Conservation (phyloP, 2,888 invertebrate genomes). For the Drosophila mulleri region DNA sequence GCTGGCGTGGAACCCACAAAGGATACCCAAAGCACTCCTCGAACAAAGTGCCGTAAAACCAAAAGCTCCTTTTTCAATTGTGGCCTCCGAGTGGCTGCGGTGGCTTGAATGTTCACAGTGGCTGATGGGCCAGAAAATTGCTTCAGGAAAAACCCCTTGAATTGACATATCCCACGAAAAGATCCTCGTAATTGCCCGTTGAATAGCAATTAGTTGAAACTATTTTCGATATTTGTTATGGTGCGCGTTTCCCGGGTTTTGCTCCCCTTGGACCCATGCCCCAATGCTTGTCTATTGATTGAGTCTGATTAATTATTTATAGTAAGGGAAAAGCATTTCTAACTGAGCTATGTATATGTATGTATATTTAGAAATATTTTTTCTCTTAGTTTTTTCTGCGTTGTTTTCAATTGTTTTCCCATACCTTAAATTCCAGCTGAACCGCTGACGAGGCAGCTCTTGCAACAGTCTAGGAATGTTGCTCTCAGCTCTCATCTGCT, state of each 20-base stretch:
- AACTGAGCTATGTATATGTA: not conserved
- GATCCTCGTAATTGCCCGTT: conserved; percentile 57
- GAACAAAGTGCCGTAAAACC: conserved; percentile 76
- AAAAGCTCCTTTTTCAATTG: conserved; percentile 79
- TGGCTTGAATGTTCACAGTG: not conserved
- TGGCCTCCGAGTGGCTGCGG: conserved; percentile 27
- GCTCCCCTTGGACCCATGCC: not conserved
- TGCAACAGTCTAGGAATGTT: conserved; percentile 54
- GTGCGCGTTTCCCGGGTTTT: conserved; percentile 7
- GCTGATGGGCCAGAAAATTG: conserved; percentile 62
- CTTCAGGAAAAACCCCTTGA: conserved; percentile 33
- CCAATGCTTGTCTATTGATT: conserved; percentile 41
- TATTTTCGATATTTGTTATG: conserved; percentile 48
- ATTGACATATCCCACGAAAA: conserved; percentile 63
- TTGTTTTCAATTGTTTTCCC: conserved; percentile 46
- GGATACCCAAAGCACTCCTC: conserved; percentile 22
- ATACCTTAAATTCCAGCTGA: conserved; percentile 56
- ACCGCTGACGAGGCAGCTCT: conserved; percentile 32
- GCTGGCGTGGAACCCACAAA: conserved; percentile 73
- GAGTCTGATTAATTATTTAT: conserved; percentile 24
- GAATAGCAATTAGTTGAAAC: conserved; percentile 66
- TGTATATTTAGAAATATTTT: conserved; percentile 6
- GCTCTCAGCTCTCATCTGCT: conserved; percentile 29
- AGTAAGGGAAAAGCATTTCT: conserved; percentile 6
- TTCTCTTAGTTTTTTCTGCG: conserved; percentile 17